Percentiles rank a stretch among this genome's conserved stretches.
Evolutionary conservation across 1,140 invertebrate species (phyloP).

Genomic region (Plectrocnemia conspersa): DNA sequence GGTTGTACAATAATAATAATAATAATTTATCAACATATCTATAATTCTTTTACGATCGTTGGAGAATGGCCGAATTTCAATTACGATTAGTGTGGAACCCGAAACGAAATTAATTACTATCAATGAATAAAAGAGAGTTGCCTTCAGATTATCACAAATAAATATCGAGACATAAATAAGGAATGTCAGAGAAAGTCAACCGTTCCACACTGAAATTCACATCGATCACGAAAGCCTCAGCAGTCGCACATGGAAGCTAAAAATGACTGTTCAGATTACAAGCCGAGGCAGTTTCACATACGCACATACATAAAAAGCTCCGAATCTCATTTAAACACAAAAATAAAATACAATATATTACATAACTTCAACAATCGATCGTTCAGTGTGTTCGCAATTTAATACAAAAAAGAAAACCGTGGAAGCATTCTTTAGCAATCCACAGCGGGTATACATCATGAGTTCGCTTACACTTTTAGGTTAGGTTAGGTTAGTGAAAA

Average conservation of each 20-base stretch:
- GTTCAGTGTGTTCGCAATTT: too few species aligned
- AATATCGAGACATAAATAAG: not conserved
- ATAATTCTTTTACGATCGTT: not conserved
- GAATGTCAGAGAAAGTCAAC: not conserved
- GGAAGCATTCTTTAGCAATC: slow-evolving; percentile 17
- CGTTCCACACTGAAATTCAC: slow-evolving; percentile 5
- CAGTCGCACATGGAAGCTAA: slow-evolving; percentile 9
- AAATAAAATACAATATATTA: slow-evolving; percentile 11
- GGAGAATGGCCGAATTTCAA: not conserved
- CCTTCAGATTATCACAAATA: not conserved
- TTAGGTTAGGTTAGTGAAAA: slow-evolving; percentile 9
- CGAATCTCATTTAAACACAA: slow-evolving; percentile 7
- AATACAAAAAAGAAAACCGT: too few species aligned
- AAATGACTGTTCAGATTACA: too few species aligned
- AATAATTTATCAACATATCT: slow-evolving; percentile 11
- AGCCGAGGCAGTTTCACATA: slow-evolving; percentile 18
- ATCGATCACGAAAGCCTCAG: slow-evolving; percentile 8
- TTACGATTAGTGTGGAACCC: slow-evolving; percentile 3
- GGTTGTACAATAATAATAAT: slow-evolving; percentile 15
- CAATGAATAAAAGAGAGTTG: not conserved
- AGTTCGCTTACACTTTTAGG: slow-evolving; percentile 15
- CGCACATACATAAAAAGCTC: slow-evolving; percentile 18
- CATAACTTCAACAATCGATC: too few species aligned
- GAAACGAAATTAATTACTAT: not conserved
- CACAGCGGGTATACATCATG: slow-evolving; percentile 23